Evolutionary conservation across 2,113 vertebrate species (phyloP).

Genomic region (Ancistrus triradiatus): DNA sequence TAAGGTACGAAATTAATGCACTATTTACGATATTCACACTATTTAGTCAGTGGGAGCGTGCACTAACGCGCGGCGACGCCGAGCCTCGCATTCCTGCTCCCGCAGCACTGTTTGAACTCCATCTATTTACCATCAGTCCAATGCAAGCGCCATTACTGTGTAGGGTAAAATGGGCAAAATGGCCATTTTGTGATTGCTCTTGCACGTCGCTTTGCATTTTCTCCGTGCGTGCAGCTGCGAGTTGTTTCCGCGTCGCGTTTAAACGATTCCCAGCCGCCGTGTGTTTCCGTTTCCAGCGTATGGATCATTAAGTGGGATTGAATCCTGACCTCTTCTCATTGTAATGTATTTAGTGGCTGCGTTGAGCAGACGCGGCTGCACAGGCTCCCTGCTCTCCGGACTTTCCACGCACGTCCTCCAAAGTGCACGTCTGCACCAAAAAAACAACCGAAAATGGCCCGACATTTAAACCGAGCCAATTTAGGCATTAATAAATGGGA

Average conservation of each 20-base stretch:
- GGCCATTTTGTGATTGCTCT: slow-evolving; percentile 60
- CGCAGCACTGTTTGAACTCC: slow-evolving; percentile 32
- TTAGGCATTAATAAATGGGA: too few species aligned
- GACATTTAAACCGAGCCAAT: too few species aligned
- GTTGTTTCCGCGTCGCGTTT: neutral
- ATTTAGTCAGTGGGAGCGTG: neutral
- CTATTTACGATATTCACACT: neutral
- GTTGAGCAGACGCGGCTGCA: neutral
- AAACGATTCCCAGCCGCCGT: neutral
- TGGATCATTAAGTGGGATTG: neutral
- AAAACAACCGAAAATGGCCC: too few species aligned
- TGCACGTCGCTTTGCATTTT: neutral
- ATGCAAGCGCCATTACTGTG: slow-evolving; percentile 73
- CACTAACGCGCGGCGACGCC: neutral
- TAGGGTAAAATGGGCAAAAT: slow-evolving; percentile 69
- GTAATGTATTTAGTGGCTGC: slow-evolving; percentile 6
- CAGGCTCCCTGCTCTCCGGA: neutral
- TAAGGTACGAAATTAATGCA: slow-evolving; percentile 55
- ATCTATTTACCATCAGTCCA: slow-evolving; percentile 51
- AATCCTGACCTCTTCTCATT: slow-evolving; percentile 13
- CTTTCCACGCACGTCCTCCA: too few species aligned
- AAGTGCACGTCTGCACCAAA: too few species aligned
- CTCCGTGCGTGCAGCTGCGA: neutral
- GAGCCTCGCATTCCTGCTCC: slow-evolving; percentile 1
- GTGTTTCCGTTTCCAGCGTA: too few species aligned